Conservation (phyloP, 2,797 vertebrate genomes). For the Peromyscus attwateri region DNA sequence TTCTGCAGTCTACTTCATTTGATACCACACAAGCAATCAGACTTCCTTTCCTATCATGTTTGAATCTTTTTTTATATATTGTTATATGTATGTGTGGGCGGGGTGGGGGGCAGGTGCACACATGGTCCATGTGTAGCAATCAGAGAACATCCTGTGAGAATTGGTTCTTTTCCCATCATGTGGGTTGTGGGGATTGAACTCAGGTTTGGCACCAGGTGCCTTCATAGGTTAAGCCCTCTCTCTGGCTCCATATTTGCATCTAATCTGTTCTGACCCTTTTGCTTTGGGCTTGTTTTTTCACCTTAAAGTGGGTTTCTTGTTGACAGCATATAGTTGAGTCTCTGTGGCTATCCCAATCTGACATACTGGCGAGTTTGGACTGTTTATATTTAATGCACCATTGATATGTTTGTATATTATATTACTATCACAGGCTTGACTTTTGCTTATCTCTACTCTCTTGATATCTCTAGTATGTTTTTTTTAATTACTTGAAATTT, state of each 20-base stretch:
- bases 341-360: neutral
- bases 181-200: neutral
- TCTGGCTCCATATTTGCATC: neutral
- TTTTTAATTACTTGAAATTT: neutral
- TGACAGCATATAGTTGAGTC: neutral
- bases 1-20: neutral
- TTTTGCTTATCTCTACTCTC: neutral
- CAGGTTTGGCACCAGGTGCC: neutral
- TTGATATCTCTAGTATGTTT: neutral
- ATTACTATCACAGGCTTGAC: neutral
- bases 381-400: fast-evolving
- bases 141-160: neutral
- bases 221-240: neutral
- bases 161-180: neutral
- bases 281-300: neutral
- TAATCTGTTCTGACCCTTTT: neutral
- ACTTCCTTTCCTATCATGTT: neutral
- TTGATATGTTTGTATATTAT: neutral
- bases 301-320: neutral
- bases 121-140: neutral
- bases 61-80: neutral
- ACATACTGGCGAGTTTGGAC: neutral
- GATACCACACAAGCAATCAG: neutral
- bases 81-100: neutral
- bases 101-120: neutral